phyloP scores from a whole-genome alignment of 2,888 invertebrate genomes.

The Altica lythri region DNA sequence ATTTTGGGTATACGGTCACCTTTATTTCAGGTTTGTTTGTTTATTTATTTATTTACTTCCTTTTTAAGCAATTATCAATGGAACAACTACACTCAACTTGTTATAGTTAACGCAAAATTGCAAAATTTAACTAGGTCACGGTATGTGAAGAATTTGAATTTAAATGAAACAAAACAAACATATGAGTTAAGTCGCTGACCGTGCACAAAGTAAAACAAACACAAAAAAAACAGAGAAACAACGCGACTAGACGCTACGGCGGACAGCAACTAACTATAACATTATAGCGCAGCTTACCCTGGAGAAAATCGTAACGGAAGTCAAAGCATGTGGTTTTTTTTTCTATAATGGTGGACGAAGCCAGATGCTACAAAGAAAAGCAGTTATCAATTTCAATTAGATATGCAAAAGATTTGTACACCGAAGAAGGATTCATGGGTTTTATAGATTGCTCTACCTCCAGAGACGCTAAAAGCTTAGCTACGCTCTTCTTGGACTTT shows the following conservation, averaged over 20 bases:
- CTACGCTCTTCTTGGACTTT: not conserved
- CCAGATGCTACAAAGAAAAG: slow-evolving; percentile 23
- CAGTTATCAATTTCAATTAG: slow-evolving; percentile 21
- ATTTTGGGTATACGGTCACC: too few relatives aligned
- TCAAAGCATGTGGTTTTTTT: slow-evolving; percentile 10
- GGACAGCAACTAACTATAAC: too few relatives aligned
- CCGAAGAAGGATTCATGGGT: slow-evolving; percentile 20
- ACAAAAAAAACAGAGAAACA: too few relatives aligned
- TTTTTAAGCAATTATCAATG: too few relatives aligned
- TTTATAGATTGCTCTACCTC: slow-evolving; percentile 15
- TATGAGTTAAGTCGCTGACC: slow-evolving; percentile 11
- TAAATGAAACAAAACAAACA: slow-evolving; percentile 2
- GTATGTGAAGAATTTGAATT: slow-evolving; percentile 11
- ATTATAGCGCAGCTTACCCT: not conserved
- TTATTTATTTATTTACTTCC: too few relatives aligned
- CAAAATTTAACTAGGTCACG: too few relatives aligned
- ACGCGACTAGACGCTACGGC: too few relatives aligned
- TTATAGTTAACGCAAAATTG: too few relatives aligned
- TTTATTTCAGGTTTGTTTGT: too few relatives aligned
- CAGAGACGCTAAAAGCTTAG: slow-evolving; percentile 12
- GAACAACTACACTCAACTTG: too few relatives aligned
- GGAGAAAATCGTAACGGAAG: slow-evolving; percentile 5
- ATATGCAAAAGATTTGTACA: slow-evolving; percentile 16
- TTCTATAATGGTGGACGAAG: slow-evolving; percentile 25
- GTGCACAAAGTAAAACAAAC: slow-evolving; percentile 18